Conservation (phyloP, 2,797 vertebrate genomes). For the Poeciliopsis presidionis region DNA sequence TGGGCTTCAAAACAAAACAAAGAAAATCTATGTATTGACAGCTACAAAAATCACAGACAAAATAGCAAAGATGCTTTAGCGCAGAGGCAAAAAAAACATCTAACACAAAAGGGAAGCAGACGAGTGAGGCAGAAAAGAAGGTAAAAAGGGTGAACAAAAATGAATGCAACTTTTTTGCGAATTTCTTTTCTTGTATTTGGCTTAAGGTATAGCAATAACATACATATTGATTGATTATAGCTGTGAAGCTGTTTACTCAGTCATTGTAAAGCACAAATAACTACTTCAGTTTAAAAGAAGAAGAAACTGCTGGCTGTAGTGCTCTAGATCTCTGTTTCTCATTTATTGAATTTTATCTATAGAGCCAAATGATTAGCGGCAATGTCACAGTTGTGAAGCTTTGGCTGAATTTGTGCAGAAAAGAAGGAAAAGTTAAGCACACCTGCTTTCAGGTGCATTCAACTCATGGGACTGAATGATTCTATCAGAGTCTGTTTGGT, state of each 20-base stretch:
- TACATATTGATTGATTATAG: not conserved
- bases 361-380: not conserved
- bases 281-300: not conserved
- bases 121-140: not conserved
- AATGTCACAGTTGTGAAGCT: not conserved
- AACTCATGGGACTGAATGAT: conserved; percentile 12
- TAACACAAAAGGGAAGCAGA: not conserved
- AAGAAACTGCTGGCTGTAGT: not conserved
- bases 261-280: not conserved
- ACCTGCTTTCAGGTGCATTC: conserved; percentile 28
- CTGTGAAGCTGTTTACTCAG: not conserved
- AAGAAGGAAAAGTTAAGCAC: not conserved
- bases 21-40: not conserved
- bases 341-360: not conserved
- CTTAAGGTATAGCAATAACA: not conserved
- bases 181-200: not conserved
- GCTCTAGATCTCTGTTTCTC: not conserved
- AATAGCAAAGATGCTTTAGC: not conserved
- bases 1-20: conserved; percentile 1
- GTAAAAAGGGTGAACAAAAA: not conserved
- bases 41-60: not conserved
- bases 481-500: conserved; percentile 47
- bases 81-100: not conserved
- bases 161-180: too few relatives aligned
- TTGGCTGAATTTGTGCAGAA: not conserved